Conservation (phyloP, 2,797 vertebrate genomes). For the Psittacula echo region DNA sequence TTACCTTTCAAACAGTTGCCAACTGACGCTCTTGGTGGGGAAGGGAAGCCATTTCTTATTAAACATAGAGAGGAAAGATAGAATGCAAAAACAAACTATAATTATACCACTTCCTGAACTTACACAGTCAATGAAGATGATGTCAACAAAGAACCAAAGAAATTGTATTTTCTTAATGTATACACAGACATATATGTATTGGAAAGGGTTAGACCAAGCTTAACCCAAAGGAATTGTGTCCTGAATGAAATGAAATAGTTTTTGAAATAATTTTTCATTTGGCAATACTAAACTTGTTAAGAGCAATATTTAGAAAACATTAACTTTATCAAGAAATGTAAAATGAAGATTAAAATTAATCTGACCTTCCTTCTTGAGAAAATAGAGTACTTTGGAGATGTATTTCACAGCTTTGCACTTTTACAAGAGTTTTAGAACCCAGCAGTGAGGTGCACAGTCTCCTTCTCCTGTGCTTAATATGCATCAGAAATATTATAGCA, state of each 20-base stretch:
- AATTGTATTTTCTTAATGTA: neutral
- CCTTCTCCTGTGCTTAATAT: neutral
- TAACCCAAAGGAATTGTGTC: neutral
- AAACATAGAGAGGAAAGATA: neutral
- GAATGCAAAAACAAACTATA: neutral
- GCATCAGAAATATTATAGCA: conserved; percentile 14
- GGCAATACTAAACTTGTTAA: neutral
- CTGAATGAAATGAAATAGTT: neutral
- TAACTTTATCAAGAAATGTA: neutral
- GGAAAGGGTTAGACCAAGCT: neutral
- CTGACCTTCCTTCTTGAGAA: neutral
- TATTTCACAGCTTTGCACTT: neutral
- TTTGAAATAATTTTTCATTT: neutral
- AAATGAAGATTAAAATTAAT: conserved; percentile 22
- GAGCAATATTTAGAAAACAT: conserved; percentile 9
- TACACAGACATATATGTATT: rapidly evolving
- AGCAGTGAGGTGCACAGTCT: neutral
- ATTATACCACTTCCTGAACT: neutral
- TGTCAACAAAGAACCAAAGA: neutral
- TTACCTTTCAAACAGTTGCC: neutral
- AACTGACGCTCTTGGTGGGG: neutral
- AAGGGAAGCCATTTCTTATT: neutral
- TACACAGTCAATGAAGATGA: neutral
- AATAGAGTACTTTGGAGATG: neutral
- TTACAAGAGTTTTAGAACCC: neutral